Percentiles rank a stretch among this genome's conserved stretches.
Conservation (phyloP, 2,113 vertebrate species). For the Chrysemys picta region DNA sequence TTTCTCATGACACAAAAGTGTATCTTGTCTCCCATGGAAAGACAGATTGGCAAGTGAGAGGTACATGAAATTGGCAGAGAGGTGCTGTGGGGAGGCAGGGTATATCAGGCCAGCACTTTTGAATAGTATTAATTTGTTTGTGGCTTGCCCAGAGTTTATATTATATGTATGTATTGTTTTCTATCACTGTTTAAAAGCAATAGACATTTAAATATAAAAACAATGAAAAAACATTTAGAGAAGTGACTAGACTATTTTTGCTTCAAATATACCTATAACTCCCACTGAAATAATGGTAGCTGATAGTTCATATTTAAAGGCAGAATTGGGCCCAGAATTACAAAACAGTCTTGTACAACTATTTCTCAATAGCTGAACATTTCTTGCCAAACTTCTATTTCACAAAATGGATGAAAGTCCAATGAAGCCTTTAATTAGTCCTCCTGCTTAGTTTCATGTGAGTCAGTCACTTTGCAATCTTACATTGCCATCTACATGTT, state of each 20-base stretch:
- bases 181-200: not conserved
- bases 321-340: not conserved
- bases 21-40: not conserved
- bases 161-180: not conserved
- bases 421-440: not conserved
- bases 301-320: not conserved
- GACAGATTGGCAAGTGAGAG: not conserved
- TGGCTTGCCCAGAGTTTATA: not conserved
- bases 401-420: not conserved
- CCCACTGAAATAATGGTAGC: not conserved
- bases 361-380: not conserved
- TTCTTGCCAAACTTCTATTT: not conserved
- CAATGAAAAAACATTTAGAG: rapidly evolving
- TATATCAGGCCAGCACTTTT: not conserved
- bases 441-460: not conserved
- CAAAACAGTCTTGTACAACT: not conserved
- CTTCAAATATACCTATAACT: not conserved
- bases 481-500: not conserved
- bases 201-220: not conserved
- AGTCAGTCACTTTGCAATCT: not conserved
- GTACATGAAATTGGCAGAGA: not conserved
- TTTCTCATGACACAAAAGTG: not conserved
- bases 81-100: not conserved
- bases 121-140: not conserved
- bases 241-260: not conserved